phyloP scores from a whole-genome alignment of 2,797 vertebrate genomes.

The Todus mexicanus region DNA sequence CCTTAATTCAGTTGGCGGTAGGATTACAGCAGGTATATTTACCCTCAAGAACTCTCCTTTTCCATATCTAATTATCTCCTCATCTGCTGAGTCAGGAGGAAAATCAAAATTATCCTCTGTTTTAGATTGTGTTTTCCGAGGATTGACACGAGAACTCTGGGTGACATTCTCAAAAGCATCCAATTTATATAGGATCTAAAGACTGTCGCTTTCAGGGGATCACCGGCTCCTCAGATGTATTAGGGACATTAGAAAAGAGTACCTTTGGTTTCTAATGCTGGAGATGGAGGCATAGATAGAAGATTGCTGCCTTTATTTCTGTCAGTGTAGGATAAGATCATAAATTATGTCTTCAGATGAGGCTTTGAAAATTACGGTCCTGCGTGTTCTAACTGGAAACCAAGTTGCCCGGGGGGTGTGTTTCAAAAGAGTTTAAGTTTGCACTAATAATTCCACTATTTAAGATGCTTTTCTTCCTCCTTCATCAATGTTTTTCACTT shows the following conservation, averaged over 20 bases:
- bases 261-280: not conserved
- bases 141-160: not conserved
- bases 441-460: not conserved
- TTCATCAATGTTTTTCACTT: not conserved
- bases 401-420: not conserved
- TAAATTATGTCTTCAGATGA: slow-evolving; percentile 1
- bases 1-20: slow-evolving; percentile 12
- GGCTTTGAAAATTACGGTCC: not conserved
- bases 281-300: not conserved
- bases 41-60: slow-evolving; percentile 7
- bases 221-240: not conserved
- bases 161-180: slow-evolving; percentile 31
- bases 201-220: not conserved
- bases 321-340: not conserved
- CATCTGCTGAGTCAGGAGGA: not conserved
- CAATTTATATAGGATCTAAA: slow-evolving; percentile 34
- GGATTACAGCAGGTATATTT: slow-evolving; percentile 20
- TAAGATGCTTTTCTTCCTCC: not conserved
- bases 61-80: slow-evolving; percentile 12
- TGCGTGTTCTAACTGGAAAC: not conserved
- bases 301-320: not conserved
- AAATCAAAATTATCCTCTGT: not conserved
- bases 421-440: not conserved
- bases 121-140: not conserved
- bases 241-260: not conserved